phyloP scores from a whole-genome alignment of 2,888 invertebrate genomes.

The Thyatira batis region DNA sequence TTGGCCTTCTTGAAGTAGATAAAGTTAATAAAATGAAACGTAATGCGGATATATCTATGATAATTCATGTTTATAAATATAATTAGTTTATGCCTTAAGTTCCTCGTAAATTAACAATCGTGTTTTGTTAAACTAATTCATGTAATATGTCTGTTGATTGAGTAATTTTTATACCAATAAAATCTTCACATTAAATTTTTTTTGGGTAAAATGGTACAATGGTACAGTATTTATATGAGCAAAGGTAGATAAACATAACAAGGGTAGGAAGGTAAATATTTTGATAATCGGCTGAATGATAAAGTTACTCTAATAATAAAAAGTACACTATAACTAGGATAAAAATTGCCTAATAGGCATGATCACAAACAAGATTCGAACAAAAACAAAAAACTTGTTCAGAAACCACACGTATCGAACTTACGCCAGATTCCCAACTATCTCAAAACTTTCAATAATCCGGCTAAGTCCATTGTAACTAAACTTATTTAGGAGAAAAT shows the following conservation, averaged over 20 bases:
- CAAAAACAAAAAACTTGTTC: slow-evolving; percentile 51
- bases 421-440: slow-evolving; percentile 65
- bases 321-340: not conserved
- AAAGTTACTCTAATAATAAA: no score
- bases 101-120: not conserved
- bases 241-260: no score
- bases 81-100: not conserved
- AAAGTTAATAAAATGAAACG: not conserved
- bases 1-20: slow-evolving; percentile 1
- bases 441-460: slow-evolving; percentile 68
- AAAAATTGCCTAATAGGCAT: slow-evolving; percentile 42
- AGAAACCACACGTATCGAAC: slow-evolving; percentile 64
- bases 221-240: no score
- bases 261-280: no score
- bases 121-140: no score
- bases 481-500: slow-evolving; percentile 36
- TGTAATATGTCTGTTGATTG: no score
- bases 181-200: no score
- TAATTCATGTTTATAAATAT: not conserved
- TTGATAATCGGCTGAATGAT: no score
- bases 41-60: not conserved
- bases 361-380: slow-evolving; percentile 43
- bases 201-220: no score
- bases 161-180: no score
- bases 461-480: slow-evolving; percentile 63